These are phyloP conservation scores for Chionomys nivalis DNA, from an alignment of 2,113 vertebrate genomes.

Conservation along the genomic window DNA sequence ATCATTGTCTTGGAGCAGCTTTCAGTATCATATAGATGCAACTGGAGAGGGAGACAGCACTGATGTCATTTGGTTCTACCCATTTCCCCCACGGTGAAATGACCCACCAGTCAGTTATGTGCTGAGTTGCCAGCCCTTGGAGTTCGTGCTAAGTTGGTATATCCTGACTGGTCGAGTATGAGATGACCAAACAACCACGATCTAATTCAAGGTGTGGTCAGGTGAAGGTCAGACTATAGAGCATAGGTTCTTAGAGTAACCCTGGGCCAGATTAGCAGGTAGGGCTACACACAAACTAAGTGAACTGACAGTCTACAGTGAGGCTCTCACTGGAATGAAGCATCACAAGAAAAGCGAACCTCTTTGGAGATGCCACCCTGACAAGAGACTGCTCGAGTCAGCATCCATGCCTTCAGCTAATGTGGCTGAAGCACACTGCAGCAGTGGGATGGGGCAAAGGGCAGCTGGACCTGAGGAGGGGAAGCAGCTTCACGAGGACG, in stretches of 20 bases:
- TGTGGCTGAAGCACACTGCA: not conserved
- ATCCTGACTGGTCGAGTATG: not conserved
- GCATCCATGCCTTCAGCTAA: too few relatives aligned
- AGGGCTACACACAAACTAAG: not conserved
- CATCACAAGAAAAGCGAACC: conserved; percentile 11
- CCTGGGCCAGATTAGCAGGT: conserved; percentile 23
- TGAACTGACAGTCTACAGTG: not conserved
- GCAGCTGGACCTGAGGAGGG: not conserved
- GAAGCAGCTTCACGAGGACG: not conserved
- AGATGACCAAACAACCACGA: conserved; percentile 6
- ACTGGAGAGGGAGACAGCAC: conserved; percentile 81
- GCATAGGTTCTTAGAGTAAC: not conserved
- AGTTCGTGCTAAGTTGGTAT: not conserved
- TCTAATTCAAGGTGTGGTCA: not conserved
- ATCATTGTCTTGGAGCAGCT: conserved; percentile 89
- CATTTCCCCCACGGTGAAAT: not conserved
- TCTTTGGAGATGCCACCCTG: not conserved
- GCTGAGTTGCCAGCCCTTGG: not conserved
- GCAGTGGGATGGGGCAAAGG: not conserved
- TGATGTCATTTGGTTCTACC: not conserved
- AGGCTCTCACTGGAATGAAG: conserved; percentile 40
- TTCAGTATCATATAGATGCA: conserved; percentile 94
- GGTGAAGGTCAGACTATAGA: not conserved
- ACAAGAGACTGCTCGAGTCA: not conserved
- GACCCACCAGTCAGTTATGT: not conserved